Conservation (phyloP, 2,888 invertebrate genomes). For the Ditula angustiorana region DNA sequence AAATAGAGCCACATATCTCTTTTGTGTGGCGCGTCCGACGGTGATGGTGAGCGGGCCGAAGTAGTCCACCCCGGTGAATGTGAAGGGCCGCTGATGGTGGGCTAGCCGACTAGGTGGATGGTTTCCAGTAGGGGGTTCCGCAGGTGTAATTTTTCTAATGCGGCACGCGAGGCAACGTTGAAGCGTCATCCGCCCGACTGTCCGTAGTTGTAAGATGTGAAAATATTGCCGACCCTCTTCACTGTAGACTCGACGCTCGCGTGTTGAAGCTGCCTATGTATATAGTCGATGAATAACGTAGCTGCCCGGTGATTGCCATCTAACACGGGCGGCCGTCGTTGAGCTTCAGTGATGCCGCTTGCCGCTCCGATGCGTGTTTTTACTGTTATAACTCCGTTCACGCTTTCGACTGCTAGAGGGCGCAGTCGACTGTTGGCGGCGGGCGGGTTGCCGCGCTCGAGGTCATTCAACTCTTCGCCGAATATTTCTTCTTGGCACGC, state of each 20-base stretch:
- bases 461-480: too few species aligned
- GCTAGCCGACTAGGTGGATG: slow-evolving; percentile 25
- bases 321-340: too few species aligned
- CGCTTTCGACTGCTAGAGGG: neutral
- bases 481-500: too few species aligned
- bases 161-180: slow-evolving; percentile 13
- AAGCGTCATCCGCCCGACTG: neutral
- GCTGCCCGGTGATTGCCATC: too few species aligned
- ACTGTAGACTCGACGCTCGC: neutral
- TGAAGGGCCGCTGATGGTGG: slow-evolving; percentile 39
- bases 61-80: slow-evolving; percentile 41
- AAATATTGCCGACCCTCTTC: neutral
- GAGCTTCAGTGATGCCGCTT: too few species aligned
- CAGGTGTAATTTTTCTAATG: neutral
- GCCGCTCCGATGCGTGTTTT: too few species aligned
- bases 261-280: neutral
- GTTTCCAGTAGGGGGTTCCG: slow-evolving; percentile 29
- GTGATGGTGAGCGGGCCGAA: slow-evolving; percentile 41
- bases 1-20: slow-evolving; percentile 41
- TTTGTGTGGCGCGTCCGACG: slow-evolving; percentile 36
- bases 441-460: too few species aligned
- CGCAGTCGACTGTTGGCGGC: too few species aligned
- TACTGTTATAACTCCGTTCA: neutral
- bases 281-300: too few species aligned
- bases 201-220: too few species aligned